phyloP scores from a whole-genome alignment of 2,113 vertebrate species.

The Pterocles orientalis region DNA sequence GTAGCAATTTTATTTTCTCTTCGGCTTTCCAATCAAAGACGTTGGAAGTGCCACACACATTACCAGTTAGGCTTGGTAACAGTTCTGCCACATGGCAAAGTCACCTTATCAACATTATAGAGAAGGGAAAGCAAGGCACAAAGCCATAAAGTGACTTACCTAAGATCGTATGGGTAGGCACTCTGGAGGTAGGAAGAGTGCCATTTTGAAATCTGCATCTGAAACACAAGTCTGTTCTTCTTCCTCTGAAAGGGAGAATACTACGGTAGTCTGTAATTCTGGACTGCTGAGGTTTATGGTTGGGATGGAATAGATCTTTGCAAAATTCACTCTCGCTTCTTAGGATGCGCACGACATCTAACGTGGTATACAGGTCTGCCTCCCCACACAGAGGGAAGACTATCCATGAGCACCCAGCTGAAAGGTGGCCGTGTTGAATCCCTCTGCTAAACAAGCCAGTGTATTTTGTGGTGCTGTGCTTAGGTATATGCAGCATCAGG shows the following conservation, averaged over 20 bases:
- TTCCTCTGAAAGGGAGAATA: background rate
- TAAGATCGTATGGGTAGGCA: background rate
- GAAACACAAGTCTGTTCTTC: background rate
- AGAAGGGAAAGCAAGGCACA: background rate
- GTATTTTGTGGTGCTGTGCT: background rate
- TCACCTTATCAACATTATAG: background rate
- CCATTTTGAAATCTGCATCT: background rate
- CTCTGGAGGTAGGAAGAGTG: background rate
- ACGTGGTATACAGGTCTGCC: background rate
- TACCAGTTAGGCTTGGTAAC: background rate
- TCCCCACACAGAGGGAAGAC: background rate
- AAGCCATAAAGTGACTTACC: background rate
- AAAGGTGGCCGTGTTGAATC: background rate
- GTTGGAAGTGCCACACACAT: background rate
- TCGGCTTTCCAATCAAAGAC: background rate
- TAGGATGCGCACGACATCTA: background rate
- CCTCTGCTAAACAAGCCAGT: background rate
- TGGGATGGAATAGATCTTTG: background rate
- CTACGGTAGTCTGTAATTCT: background rate
- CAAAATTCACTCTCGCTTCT: background rate
- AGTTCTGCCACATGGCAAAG: background rate
- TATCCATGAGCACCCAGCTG: background rate
- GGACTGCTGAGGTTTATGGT: background rate
- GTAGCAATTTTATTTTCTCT: background rate
- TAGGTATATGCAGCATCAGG: rapidly evolving